Evolutionary conservation across 2,888 invertebrate genomes (phyloP).

Genomic region (Psococerastis gibbosa): DNA sequence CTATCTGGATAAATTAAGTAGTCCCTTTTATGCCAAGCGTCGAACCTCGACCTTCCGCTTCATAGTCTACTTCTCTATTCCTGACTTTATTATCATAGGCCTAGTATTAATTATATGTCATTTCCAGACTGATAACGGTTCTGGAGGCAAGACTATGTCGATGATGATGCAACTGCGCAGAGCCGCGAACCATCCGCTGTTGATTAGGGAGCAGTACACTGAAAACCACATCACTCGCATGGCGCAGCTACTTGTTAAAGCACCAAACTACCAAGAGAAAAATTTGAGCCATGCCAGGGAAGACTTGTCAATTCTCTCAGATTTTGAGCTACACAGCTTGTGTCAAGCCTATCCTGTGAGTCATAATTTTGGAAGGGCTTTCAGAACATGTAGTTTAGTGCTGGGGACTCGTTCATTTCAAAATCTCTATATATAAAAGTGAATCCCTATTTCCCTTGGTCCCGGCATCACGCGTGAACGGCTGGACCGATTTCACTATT

Average conservation of each 20-base stretch:
- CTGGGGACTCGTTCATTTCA: background rate
- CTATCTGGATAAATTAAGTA: too few relatives aligned
- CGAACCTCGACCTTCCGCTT: too few relatives aligned
- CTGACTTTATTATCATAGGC: too few relatives aligned
- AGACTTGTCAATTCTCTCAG: constrained; percentile 72
- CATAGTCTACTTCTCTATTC: too few relatives aligned
- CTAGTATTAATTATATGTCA: too few relatives aligned
- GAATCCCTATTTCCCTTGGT: too few relatives aligned
- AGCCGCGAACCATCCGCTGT: constrained; percentile 80
- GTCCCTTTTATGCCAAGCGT: too few relatives aligned
- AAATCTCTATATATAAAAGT: too few relatives aligned
- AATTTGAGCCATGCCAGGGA: constrained; percentile 64
- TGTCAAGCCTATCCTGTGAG: constrained; percentile 24
- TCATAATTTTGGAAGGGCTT: too few relatives aligned
- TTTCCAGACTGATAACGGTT: constrained; percentile 18
- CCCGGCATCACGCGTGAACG: too few relatives aligned
- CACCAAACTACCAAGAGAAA: constrained; percentile 52
- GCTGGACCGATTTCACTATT: too few relatives aligned
- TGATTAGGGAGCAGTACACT: constrained; percentile 40
- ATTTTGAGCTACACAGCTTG: constrained; percentile 76
- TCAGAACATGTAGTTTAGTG: too few relatives aligned
- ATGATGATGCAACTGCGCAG: constrained; percentile 91
- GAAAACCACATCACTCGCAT: constrained; percentile 31
- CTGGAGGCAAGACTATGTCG: constrained; percentile 43
- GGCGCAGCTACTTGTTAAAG: constrained; percentile 44